Percentiles rank a stretch among this genome's conserved stretches.
These are phyloP conservation scores for Melanaphis sacchari DNA, from an alignment of 1,140 invertebrate species.

Conservation along the genomic window DNA sequence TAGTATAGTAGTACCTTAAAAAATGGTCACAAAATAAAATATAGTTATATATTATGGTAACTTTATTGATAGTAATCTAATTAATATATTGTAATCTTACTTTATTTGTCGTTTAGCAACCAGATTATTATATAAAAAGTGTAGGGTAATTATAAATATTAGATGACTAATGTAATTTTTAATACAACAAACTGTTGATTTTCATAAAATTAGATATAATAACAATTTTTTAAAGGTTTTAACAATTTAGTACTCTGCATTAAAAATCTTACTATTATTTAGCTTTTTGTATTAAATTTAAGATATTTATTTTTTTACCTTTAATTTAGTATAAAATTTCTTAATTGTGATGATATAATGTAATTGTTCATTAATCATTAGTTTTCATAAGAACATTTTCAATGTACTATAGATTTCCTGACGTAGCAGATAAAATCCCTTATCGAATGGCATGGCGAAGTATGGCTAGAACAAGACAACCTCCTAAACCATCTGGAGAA, in stretches of 20 bases:
- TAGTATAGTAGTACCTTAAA: not conserved
- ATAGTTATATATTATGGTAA: not conserved
- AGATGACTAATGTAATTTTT: not conserved
- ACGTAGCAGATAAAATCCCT: constrained; percentile 48
- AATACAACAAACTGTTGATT: not conserved
- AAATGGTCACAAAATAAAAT: not conserved
- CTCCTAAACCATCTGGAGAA: constrained; percentile 47
- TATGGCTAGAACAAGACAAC: constrained; percentile 49
- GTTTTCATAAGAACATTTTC: no score
- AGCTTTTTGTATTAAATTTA: no score
- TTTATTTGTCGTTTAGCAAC: not conserved
- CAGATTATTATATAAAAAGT: not conserved
- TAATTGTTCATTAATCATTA: not conserved
- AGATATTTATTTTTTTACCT: not conserved
- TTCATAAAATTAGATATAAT: not conserved
- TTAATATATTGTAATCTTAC: not conserved
- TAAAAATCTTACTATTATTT: no score
- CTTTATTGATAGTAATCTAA: not conserved
- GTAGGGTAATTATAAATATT: not conserved
- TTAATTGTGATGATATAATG: not conserved
- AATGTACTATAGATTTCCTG: constrained; percentile 25
- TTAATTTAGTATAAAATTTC: not conserved
- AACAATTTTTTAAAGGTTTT: not conserved
- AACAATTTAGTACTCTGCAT: not conserved
- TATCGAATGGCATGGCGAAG: constrained; percentile 54